These are phyloP conservation scores for Agelastica alni DNA, from an alignment of 2,888 invertebrate genomes.

Conservation along the genomic window DNA sequence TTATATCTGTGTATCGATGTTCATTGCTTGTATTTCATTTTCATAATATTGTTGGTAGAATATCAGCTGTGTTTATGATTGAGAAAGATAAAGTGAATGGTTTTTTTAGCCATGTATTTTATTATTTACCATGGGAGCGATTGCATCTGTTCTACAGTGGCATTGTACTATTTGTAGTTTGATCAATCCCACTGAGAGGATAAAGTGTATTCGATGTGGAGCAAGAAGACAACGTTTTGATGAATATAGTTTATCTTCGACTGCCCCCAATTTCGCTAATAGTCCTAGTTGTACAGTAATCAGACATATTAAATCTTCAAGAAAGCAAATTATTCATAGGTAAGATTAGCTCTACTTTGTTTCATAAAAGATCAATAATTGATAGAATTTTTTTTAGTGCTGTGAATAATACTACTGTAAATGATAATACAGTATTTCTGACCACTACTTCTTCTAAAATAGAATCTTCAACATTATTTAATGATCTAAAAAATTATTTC, in stretches of 20 bases:
- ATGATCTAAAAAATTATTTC: constrained; percentile 31
- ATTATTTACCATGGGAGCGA: constrained; percentile 80
- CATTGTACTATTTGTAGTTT: constrained; percentile 86
- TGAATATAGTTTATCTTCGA: constrained; percentile 42
- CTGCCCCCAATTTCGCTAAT: constrained; percentile 43
- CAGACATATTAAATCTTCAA: constrained; percentile 44
- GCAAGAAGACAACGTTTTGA: constrained; percentile 57
- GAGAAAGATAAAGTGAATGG: constrained; percentile 40
- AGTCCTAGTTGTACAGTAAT: constrained; percentile 51
- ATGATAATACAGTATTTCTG: constrained; percentile 42
- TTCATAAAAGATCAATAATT: constrained; percentile 44
- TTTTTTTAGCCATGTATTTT: constrained; percentile 56
- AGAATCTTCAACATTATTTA: constrained; percentile 31
- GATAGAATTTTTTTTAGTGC: constrained; percentile 35
- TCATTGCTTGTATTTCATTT: constrained; percentile 23
- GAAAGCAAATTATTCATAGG: constrained; percentile 36
- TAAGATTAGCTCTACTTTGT: constrained; percentile 30
- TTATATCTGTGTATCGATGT: constrained; percentile 14
- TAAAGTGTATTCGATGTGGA: constrained; percentile 83
- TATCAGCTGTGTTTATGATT: constrained; percentile 45
- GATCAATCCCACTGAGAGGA: constrained; percentile 86
- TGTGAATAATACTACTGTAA: constrained; percentile 42
- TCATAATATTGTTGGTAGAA: constrained; percentile 32
- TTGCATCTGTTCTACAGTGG: constrained; percentile 93
- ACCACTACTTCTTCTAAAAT: constrained; percentile 28